Evolutionary conservation across 2,797 vertebrate genomes (phyloP).

Genomic region (Sebastiscus albofasciatus): DNA sequence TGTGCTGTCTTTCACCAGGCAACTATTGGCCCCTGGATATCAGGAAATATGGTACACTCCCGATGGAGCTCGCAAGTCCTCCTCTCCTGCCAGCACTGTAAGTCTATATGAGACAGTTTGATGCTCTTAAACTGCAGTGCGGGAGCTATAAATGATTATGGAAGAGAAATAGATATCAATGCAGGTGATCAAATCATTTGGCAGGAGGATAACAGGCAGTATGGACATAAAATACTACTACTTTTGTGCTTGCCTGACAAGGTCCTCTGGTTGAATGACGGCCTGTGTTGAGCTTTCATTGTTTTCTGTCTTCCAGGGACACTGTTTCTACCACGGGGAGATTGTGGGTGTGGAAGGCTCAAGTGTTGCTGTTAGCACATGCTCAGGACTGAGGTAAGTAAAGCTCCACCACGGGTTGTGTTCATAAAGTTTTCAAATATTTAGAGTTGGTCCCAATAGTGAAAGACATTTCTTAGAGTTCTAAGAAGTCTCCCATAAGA

Average conservation of each 20-base stretch:
- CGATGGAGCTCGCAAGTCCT: constrained; percentile 81
- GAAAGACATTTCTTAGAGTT: background rate
- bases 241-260: background rate
- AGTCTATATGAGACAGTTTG: constrained; percentile 64
- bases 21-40: constrained; percentile 91
- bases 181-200: background rate
- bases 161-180: background rate
- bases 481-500: background rate
- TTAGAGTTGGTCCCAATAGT: background rate
- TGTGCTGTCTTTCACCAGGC: constrained; percentile 73
- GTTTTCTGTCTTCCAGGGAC: constrained; percentile 82
- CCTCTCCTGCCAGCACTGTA: constrained; percentile 82
- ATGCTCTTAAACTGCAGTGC: constrained; percentile 6
- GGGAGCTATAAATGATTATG: background rate
- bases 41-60: constrained; percentile 90
- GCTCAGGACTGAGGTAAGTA: constrained; percentile 91
- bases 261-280: background rate
- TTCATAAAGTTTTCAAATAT: background rate
- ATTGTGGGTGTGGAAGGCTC: constrained; percentile 85
- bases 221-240: background rate
- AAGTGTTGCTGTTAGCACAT: constrained; percentile 90
- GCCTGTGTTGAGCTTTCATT: constrained; percentile 8
- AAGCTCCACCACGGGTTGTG: background rate
- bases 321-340: constrained; percentile 94
- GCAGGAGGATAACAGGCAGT: background rate